Evolutionary conservation across 2,888 invertebrate genomes (phyloP).

Genomic region (Mycalesis mineus): DNA sequence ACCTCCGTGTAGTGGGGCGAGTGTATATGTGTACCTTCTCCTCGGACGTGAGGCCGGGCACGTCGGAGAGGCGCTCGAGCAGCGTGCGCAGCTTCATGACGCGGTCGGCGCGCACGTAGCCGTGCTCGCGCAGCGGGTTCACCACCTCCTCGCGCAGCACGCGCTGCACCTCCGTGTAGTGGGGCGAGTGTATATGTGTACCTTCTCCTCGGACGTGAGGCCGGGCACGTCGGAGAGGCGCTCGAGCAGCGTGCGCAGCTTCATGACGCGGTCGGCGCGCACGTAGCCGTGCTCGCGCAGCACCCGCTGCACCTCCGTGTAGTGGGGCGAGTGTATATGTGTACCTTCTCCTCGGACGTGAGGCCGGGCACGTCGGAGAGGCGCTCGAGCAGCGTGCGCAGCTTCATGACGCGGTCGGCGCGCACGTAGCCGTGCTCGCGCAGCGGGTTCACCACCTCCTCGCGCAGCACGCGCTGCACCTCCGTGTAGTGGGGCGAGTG

Average conservation of each 20-base stretch:
- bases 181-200: constrained; percentile 58
- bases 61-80: constrained; percentile 93
- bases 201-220: constrained; percentile 84
- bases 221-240: constrained; percentile 94
- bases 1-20: too few relatives aligned
- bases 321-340: constrained; percentile 78
- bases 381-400: constrained; percentile 91
- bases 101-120: too few relatives aligned
- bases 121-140: constrained; percentile 94
- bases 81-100: too few relatives aligned
- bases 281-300: too few relatives aligned
- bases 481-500: too few relatives aligned
- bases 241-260: too few relatives aligned
- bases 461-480: too few relatives aligned
- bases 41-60: constrained; percentile 93
- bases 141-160: constrained; percentile 97
- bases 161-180: constrained; percentile 85
- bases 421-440: constrained; percentile 93
- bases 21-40: too few relatives aligned
- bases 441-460: constrained; percentile 82
- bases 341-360: constrained; percentile 93
- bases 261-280: too few relatives aligned
- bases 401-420: constrained; percentile 96
- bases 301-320: too few relatives aligned
- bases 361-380: constrained; percentile 94